Evolutionary conservation across 2,113 vertebrate genomes (phyloP).

Genomic region (Neomonachus schauinslandi): DNA sequence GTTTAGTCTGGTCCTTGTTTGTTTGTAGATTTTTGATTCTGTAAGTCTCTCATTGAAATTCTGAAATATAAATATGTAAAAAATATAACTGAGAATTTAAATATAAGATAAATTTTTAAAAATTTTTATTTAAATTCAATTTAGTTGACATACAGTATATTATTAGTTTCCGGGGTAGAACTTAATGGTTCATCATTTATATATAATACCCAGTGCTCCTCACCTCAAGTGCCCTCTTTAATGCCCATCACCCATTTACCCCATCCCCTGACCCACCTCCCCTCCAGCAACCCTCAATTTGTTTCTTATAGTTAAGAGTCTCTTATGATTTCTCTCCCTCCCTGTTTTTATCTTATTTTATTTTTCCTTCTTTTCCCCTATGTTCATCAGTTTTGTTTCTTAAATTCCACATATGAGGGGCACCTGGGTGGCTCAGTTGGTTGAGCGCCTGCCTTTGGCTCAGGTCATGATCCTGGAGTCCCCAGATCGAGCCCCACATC

Average conservation of each 20-base stretch:
- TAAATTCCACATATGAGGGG: neutral
- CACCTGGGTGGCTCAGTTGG: no score
- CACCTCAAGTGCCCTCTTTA: neutral
- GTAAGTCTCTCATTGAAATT: neutral
- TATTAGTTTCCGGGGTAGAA: neutral
- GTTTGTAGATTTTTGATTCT: neutral
- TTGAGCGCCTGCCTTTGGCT: no score
- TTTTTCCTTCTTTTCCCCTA: neutral
- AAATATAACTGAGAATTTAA: neutral
- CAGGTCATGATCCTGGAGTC: no score
- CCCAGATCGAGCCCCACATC: no score
- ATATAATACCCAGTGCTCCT: neutral
- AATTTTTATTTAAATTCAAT: neutral
- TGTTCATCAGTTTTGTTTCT: neutral
- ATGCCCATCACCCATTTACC: neutral
- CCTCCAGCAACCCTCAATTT: neutral
- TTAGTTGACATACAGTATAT: neutral
- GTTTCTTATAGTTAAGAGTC: neutral
- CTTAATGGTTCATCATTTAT: neutral
- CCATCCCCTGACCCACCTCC: neutral
- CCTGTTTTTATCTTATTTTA: neutral
- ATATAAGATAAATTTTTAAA: neutral
- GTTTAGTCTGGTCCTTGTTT: neutral
- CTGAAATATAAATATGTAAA: neutral
- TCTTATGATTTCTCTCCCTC: neutral